Conservation (phyloP, 2,888 invertebrate species). For the Xestia sexstrigata region DNA sequence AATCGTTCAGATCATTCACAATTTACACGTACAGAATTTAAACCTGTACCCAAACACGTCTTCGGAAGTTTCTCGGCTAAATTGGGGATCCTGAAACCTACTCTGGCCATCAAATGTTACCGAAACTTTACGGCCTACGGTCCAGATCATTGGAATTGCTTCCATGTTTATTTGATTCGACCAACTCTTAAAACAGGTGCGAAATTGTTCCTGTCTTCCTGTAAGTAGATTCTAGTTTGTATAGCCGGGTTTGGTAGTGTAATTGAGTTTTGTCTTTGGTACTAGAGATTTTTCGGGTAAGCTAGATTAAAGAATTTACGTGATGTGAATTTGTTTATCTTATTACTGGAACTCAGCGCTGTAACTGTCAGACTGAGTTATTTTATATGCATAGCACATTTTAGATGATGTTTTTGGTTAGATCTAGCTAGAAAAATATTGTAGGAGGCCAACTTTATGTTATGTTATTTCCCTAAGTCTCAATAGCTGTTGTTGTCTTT, state of each 20-base stretch:
- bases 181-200: constrained; percentile 51
- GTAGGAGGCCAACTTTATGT: constrained; percentile 1
- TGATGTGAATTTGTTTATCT: constrained; percentile 26
- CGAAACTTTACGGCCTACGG: constrained; percentile 56
- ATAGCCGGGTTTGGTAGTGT: not conserved
- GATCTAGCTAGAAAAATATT: constrained; percentile 4
- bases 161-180: constrained; percentile 60
- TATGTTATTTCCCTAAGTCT: not conserved
- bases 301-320: constrained; percentile 35
- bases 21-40: constrained; percentile 61
- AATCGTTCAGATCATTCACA: constrained; percentile 58
- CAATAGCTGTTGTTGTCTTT: not conserved
- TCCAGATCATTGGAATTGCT: constrained; percentile 61
- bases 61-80: constrained; percentile 48
- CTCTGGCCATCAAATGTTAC: constrained; percentile 50
- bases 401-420: constrained; percentile 2
- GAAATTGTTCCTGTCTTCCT: constrained; percentile 33
- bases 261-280: constrained; percentile 24
- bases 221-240: constrained; percentile 32
- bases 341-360: not conserved
- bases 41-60: constrained; percentile 53
- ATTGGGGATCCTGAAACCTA: constrained; percentile 50
- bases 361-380: not conserved
- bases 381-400: constrained; percentile 24
- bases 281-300: constrained; percentile 15